These are phyloP conservation scores for Carcina quercana DNA, from an alignment of 2,888 invertebrate genomes.

Conservation along the genomic window DNA sequence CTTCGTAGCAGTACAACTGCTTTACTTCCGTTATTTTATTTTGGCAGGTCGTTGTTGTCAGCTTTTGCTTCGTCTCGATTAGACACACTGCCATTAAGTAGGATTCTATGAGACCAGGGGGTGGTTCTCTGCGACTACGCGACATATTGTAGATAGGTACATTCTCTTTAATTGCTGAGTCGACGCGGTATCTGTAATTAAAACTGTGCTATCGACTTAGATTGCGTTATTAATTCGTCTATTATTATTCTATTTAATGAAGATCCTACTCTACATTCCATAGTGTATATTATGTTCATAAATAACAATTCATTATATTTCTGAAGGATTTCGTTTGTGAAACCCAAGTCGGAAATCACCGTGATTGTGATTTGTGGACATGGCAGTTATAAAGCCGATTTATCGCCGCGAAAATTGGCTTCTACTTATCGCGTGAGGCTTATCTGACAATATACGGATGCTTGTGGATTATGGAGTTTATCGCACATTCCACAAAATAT, in stretches of 20 bases:
- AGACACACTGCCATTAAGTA: too few relatives aligned
- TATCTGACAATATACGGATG: constrained; percentile 22
- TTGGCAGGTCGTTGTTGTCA: too few relatives aligned
- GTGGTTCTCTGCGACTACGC: too few relatives aligned
- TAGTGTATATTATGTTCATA: too few relatives aligned
- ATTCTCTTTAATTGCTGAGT: too few relatives aligned
- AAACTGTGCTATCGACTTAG: not conserved
- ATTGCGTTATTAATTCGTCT: not conserved
- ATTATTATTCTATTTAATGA: not conserved
- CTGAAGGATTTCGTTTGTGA: not conserved
- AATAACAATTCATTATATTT: too few relatives aligned
- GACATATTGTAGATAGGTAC: too few relatives aligned
- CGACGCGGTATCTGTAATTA: not conserved
- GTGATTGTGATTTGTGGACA: constrained; percentile 14
- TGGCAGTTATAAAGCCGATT: constrained; percentile 14
- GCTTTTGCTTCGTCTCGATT: too few relatives aligned
- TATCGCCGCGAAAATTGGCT: constrained; percentile 18
- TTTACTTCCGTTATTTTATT: too few relatives aligned
- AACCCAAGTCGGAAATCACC: constrained; percentile 11
- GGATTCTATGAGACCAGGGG: too few relatives aligned
- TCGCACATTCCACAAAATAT: constrained; percentile 13
- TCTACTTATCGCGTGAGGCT: constrained; percentile 19
- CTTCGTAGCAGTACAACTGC: too few relatives aligned
- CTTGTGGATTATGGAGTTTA: constrained; percentile 11
- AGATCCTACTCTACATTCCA: too few relatives aligned